Conservation (phyloP, 2,888 invertebrate species). For the Eristalis tenax region DNA sequence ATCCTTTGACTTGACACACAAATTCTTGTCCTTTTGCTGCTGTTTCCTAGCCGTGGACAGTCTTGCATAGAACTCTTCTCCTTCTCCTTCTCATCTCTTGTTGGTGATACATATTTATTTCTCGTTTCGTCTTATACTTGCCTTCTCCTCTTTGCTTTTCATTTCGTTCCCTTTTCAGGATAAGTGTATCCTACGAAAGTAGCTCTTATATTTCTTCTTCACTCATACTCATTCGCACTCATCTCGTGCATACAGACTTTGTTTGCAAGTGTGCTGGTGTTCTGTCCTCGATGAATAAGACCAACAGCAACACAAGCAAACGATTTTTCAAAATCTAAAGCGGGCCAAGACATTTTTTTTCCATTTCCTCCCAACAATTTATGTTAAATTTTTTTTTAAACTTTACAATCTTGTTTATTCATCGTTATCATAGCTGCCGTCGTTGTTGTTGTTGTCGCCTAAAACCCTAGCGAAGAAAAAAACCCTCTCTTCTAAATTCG, state of each 20-base stretch:
- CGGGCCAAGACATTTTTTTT: conserved; percentile 1
- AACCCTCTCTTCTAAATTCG: background rate
- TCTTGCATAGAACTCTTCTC: background rate
- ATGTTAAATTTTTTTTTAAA: conserved; percentile 8
- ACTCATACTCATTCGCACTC: conserved; percentile 17
- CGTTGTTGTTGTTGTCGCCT: conserved; percentile 45
- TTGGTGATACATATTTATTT: conserved; percentile 12
- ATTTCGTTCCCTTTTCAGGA: conserved; percentile 41
- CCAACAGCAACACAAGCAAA: background rate
- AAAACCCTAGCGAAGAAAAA: conserved; percentile 32
- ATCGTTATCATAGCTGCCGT: conserved; percentile 14
- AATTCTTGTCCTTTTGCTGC: background rate
- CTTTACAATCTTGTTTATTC: background rate
- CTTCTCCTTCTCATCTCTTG: background rate
- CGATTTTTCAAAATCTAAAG: background rate
- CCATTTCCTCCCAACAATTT: conserved; percentile 2
- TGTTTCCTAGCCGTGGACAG: background rate
- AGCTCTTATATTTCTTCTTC: conserved; percentile 29
- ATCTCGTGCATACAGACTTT: conserved; percentile 36
- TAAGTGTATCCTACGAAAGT: conserved; percentile 55
- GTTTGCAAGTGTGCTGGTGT: conserved; percentile 47
- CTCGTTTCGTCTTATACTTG: background rate
- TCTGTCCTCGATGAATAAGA: background rate
- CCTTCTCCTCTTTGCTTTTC: conserved; percentile 34
- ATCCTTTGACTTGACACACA: conserved; percentile 15